Conservation (phyloP, 2,888 invertebrate genomes). For the Noctua janthina region DNA sequence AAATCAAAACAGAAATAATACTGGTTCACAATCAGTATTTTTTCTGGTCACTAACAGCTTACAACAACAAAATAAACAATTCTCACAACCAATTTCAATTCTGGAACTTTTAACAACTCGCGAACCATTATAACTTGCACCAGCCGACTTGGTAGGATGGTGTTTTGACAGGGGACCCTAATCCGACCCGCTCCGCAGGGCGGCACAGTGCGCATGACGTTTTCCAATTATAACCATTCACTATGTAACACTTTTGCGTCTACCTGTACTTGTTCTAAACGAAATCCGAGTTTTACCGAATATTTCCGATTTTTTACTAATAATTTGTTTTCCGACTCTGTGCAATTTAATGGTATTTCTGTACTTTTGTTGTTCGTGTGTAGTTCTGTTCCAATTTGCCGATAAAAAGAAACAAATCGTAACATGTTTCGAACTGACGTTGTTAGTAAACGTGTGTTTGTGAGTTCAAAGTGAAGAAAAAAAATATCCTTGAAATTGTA, state of each 20-base stretch:
- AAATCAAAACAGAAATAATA: background rate
- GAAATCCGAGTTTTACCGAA: slow-evolving; percentile 43
- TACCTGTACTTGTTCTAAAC: slow-evolving; percentile 51
- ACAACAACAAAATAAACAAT: background rate
- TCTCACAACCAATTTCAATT: slow-evolving; percentile 20
- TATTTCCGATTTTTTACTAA: slow-evolving; percentile 42
- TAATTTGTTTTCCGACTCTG: slow-evolving; percentile 28
- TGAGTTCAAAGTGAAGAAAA: background rate
- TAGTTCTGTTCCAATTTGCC: slow-evolving; percentile 26
- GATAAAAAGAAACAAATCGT: slow-evolving; percentile 23
- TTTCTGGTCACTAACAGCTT: background rate
- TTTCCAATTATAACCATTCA: slow-evolving; percentile 85
- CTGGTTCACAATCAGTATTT: background rate
- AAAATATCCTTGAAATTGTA: background rate
- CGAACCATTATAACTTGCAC: slow-evolving; percentile 56
- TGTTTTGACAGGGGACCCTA: slow-evolving; percentile 87
- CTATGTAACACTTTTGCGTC: slow-evolving; percentile 84
- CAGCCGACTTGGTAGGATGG: slow-evolving; percentile 68
- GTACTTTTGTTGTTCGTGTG: slow-evolving; percentile 17
- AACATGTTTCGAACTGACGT: slow-evolving; percentile 19
- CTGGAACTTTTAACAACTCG: slow-evolving; percentile 33
- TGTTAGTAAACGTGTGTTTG: slow-evolving; percentile 19
- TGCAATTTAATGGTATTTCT: slow-evolving; percentile 26
- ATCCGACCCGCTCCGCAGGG: slow-evolving; percentile 84
- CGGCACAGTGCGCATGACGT: slow-evolving; percentile 84